These are phyloP conservation scores for Gymnogyps californianus DNA, from an alignment of 2,113 vertebrate species.

Conservation along the genomic window DNA sequence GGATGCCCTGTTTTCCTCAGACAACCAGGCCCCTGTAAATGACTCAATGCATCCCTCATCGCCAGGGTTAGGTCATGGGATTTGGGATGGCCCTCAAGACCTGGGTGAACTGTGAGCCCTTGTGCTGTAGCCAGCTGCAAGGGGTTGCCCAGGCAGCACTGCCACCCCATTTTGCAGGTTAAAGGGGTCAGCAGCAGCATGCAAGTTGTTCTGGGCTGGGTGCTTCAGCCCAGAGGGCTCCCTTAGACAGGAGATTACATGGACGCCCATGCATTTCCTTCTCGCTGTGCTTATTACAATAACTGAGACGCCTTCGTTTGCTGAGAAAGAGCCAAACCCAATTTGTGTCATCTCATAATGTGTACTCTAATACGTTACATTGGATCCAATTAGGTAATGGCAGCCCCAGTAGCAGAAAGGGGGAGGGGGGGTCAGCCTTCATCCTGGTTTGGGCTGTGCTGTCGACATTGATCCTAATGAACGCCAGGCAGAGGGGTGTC, in stretches of 20 bases:
- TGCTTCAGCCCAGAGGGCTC: not conserved
- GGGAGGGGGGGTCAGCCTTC: not conserved
- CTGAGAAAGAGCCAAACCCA: conserved; percentile 17
- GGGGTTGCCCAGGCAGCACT: not conserved
- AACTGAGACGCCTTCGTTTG: not conserved
- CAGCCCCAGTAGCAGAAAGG: not conserved
- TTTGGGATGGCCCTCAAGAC: not conserved
- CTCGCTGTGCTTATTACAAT: not conserved
- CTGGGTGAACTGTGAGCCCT: not conserved
- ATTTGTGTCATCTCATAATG: conserved; percentile 43
- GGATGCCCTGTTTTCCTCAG: not conserved
- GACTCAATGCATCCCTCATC: not conserved
- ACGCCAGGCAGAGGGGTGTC: not conserved
- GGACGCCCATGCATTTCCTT: not conserved
- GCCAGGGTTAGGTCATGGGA: not conserved
- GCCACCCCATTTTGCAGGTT: not conserved
- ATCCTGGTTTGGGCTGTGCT: not conserved
- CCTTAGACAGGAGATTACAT: not conserved
- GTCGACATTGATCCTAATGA: conserved; percentile 19
- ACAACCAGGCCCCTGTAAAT: not conserved
- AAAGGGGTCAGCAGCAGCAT: not conserved
- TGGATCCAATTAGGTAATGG: conserved; percentile 51
- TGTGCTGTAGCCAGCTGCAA: not conserved
- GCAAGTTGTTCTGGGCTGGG: not conserved
- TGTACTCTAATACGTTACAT: not conserved